Conservation (phyloP, 2,797 vertebrate species). For the Pseudomugil tenellus region DNA sequence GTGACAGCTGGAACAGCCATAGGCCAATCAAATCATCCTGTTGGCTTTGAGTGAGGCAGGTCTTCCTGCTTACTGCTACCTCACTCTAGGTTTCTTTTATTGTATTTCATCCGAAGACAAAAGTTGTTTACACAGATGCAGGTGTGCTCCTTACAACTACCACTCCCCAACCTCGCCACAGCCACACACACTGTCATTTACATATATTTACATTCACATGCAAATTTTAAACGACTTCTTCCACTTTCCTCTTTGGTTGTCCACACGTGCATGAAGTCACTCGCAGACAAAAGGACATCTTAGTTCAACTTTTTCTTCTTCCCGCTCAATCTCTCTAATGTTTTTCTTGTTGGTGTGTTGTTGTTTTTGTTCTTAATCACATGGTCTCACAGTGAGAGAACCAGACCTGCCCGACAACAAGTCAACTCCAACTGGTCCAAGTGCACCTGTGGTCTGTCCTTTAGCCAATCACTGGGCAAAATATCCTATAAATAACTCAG, state of each 20-base stretch:
- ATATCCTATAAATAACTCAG: conserved; percentile 81
- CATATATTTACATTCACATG: conserved; percentile 60
- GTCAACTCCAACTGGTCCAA: conserved; percentile 61
- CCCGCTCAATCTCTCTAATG: neutral
- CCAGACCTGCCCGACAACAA: conserved; percentile 58
- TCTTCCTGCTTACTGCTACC: conserved; percentile 66
- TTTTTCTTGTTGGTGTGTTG: conserved; percentile 15
- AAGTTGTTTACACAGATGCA: conserved; percentile 36
- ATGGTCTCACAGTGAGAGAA: conserved; percentile 39
- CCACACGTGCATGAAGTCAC: conserved; percentile 1
- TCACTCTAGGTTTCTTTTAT: conserved; percentile 59
- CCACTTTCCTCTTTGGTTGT: conserved; percentile 7
- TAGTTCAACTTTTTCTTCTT: neutral
- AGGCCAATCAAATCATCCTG: conserved; percentile 78
- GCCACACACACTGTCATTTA: conserved; percentile 32
- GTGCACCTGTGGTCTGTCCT: conserved; percentile 74
- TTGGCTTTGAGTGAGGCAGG: conserved; percentile 76
- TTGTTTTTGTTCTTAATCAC: conserved; percentile 32
- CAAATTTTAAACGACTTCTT: conserved; percentile 56
- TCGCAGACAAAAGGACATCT: neutral
- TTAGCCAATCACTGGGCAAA: conserved; percentile 80
- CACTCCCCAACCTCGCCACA: neutral
- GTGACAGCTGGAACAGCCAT: conserved; percentile 83
- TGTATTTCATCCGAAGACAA: conserved; percentile 58
- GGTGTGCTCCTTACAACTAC: neutral